Base-by-base conservation (phyloP, 1,140 invertebrate species). In the Dysdera silvatica region DNA sequence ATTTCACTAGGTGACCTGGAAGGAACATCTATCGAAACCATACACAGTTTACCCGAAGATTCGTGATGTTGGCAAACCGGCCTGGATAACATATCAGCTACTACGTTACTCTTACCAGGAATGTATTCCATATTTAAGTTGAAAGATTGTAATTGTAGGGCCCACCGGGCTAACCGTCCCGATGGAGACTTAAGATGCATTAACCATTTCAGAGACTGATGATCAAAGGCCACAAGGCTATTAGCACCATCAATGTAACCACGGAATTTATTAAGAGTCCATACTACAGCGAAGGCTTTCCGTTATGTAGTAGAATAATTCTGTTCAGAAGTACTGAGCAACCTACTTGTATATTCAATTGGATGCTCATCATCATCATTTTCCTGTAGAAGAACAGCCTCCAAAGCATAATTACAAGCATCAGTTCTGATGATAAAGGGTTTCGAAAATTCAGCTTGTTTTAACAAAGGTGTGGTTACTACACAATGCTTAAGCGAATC, bases 281-380 rank as follows among this genome's bases (percentile, higher is more conserved):
- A 45, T 6, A 45, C 43, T 6, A 45, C 71, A 8, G 43, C 43
- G 7, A 45, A 20, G 14, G 43, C 43, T 20, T 45, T 20, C 29
- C 61, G 53, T 33, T 70, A 40, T 10, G 70, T 71, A 33, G 57
- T 61, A 26, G 67, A 69, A 51, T 69, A 72, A 18, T 66, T 69
- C 16, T n/a, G 20, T 47, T 73, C 56, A 20, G 28, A 26, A 4
- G 32, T 12, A 14, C 26, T 26, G 2, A 78, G 62, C 4, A 45
- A 74, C 54, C 71, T 62, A 52, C 71, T 74, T 5, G 72, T 66
- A 64, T 74, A 80, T 32, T 60, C 65, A 20, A 69, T 61, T 3
- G 68, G 68, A 28, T 65, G 65, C 35, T 51, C 28, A 14, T 52
- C 45, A 28, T 48, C 57, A 8, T 66, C 60, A 29, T 67, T 67